Percentiles rank a stretch among this genome's conserved stretches.
These are phyloP conservation scores for Vultur gryphus DNA, from an alignment of 2,797 vertebrate genomes.

Conservation along the genomic window DNA sequence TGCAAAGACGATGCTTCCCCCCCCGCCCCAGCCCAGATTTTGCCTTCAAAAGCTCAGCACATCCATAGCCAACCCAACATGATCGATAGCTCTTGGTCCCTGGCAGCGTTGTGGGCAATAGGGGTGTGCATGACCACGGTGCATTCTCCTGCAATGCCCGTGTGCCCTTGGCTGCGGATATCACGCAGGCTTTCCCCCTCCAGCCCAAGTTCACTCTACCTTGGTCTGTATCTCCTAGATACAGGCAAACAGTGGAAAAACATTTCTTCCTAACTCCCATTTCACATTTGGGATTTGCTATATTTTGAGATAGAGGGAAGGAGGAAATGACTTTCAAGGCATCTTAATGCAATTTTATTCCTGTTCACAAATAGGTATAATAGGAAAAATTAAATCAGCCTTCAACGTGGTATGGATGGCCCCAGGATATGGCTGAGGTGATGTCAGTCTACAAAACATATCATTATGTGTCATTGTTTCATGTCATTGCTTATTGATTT, in stretches of 20 bases:
- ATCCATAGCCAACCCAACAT: not conserved
- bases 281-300: not conserved
- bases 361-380: not conserved
- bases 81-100: not conserved
- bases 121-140: accelerated
- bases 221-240: not conserved
- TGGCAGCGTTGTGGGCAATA: accelerated
- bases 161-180: not conserved
- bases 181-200: not conserved
- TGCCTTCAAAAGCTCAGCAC: not conserved
- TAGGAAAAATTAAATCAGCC: not conserved
- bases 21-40: not conserved
- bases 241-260: not conserved
- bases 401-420: not conserved
- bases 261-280: not conserved
- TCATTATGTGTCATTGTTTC: not conserved
- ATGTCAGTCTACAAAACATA: not conserved
- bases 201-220: not conserved
- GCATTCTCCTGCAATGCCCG: accelerated
- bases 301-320: not conserved
- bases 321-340: not conserved
- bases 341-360: not conserved
- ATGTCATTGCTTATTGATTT: slow-evolving; percentile 38
- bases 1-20: not conserved
- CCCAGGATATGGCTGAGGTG: not conserved